These are phyloP conservation scores for Colossoma macropomum DNA, from an alignment of 2,113 vertebrate genomes.

Conservation along the genomic window DNA sequence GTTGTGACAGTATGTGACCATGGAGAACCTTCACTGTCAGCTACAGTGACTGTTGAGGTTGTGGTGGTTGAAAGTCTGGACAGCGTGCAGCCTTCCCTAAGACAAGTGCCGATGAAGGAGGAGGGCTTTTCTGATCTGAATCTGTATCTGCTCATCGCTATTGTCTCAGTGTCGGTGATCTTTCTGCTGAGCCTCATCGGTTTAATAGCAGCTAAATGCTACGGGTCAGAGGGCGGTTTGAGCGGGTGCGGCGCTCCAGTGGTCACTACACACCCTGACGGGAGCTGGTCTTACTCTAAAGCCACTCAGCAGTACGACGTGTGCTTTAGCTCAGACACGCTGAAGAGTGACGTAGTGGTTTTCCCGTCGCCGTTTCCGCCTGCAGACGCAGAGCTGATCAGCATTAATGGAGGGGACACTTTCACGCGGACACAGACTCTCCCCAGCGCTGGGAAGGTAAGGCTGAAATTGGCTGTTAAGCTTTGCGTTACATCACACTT, in stretches of 20 bases:
- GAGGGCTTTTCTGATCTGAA: constrained; percentile 70
- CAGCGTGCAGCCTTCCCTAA: constrained; percentile 73
- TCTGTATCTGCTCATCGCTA: constrained; percentile 76
- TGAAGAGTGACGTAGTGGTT: constrained; percentile 53
- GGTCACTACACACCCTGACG: constrained; percentile 59
- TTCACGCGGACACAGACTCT: constrained; percentile 60
- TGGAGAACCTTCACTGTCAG: constrained; percentile 77
- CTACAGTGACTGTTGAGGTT: constrained; percentile 75
- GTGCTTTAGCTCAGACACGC: constrained; percentile 69
- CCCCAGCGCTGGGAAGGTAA: background rate
- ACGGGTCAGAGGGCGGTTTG: constrained; percentile 49
- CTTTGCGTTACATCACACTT: constrained; percentile 18
- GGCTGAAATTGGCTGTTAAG: no score
- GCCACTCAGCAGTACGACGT: constrained; percentile 70
- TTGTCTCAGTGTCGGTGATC: constrained; percentile 75
- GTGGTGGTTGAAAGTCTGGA: constrained; percentile 67
- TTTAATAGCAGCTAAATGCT: constrained; percentile 60
- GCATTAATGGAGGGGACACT: constrained; percentile 54
- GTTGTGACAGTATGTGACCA: constrained; percentile 77
- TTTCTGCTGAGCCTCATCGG: constrained; percentile 65
- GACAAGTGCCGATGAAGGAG: constrained; percentile 64
- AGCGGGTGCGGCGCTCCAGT: constrained; percentile 50
- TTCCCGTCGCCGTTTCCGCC: constrained; percentile 47
- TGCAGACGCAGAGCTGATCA: constrained; percentile 52
- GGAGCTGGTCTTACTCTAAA: constrained; percentile 72